Base-by-base conservation (phyloP, 1,140 invertebrate species). In the Frieseomelitta varia region DNA sequence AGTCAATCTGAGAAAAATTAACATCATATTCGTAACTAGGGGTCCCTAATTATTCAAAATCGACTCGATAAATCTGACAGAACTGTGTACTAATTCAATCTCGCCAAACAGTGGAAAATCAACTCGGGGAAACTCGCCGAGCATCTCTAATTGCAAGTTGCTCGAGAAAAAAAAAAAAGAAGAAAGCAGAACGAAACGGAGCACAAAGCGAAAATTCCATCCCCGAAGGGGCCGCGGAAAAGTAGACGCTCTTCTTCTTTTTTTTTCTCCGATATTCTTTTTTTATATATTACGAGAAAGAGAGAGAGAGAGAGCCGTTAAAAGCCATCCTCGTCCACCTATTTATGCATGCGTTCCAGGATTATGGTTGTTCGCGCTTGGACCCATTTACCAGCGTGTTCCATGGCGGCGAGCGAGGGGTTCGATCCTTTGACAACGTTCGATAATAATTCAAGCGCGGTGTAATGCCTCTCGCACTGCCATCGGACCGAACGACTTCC, bases 341-440 rank as follows among this genome's bases (percentile, higher is more conserved):
- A 81, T 65, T 81, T 81, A 81, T 74, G 79, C 71, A 81, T 47
- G 47, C 79, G 71, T 81, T 63, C 21, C 39, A 81, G 67, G 71
- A 81, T 74, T 74, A 81, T 58, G 47, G 58, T 21, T 71, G 56
- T 65, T 74, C 79, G 79, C 56, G 53, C 56, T 61, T 34, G 39
- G 19, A 63, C n/a, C 56, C 79, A 81, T 81, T 81, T 81, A 81
- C n/a, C 24, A 65, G 39, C 69, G 34, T 53, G 10, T 74, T 53
- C n/a, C 55, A 24, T 24, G n/a, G 58, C 58, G 58, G 39, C 14
- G 39, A 47, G 39, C 67, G 55, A 80, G 55, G 78, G 67, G 55
- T 76, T 61, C 8, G 30, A 72, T 72, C 78, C 78, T 80, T 80
- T 80, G 78, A 80, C 67, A 69, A 72, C 67, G 67, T 51, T 56